Evolutionary conservation across 2,888 invertebrate species (phyloP), one percentile per base, ranked within the genome.

Genomic region (Pardosa pseudoannulata): DNA sequence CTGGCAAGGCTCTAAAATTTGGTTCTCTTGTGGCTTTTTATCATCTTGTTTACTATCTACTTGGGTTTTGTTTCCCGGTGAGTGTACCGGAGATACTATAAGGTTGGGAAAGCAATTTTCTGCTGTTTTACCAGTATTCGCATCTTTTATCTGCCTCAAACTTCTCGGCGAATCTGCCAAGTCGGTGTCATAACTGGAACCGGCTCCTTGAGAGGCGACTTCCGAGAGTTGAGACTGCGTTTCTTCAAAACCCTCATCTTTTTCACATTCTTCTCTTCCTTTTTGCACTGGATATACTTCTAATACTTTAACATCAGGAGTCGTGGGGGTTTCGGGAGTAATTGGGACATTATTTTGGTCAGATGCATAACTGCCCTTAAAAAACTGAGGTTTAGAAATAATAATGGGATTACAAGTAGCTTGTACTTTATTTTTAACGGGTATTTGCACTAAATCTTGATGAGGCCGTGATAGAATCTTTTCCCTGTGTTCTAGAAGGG

Each of bases 241-340:
- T 92, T 97, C 97, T 91, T 97, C 96, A 90, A 97, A 97, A 9
- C 97, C 96, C 93, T 97, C 96, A 91, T 97, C 97, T 90, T 96
- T 95, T 90, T 96, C 96, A 88, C 94, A 94, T 89, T 95, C 95
- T 29, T 82, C 82, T 79, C 68, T 78, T 16, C 27, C 56, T 65
- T 81, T 87, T 16, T 56, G 65, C 9, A 65, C 5, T 5, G 80
- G 75, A 41, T 46, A 75, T 5, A 80, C 23, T 19, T 80, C 87
- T 23, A 67, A 56, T 13, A 39, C 29, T 81, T 80, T 76, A 5
- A 72, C 50, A 41, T 80, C 56, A 32, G 80, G 76, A 32, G 16
- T 76, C 13, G 75, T 67, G 7, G 87, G 76, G 7, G 41, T 67
- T n/a, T 75, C 87, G 32, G 79, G 79, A 50, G 41, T 74, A 50